These are phyloP conservation scores for Clitarchus hookeri DNA, from an alignment of 2,888 invertebrate genomes.

Conservation along the genomic window DNA sequence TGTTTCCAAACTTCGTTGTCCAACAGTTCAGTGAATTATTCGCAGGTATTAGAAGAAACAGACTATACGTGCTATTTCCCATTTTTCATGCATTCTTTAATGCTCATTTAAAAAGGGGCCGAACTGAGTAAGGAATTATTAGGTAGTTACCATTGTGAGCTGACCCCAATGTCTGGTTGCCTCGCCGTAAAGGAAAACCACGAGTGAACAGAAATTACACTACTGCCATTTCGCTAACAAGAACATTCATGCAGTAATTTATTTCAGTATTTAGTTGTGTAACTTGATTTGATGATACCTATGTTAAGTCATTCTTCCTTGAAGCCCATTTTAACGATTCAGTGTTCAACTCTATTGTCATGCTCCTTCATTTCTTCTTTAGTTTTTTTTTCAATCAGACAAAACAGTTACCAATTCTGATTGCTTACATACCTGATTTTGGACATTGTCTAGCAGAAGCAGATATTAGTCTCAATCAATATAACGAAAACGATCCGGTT, in stretches of 20 bases:
- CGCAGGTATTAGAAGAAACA: not conserved
- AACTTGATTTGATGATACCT: not conserved
- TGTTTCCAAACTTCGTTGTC: not conserved
- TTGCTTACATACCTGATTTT: not conserved
- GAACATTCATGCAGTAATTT: not conserved
- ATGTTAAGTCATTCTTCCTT: not conserved
- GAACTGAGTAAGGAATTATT: not conserved
- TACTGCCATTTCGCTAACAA: not conserved
- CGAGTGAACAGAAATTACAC: not conserved
- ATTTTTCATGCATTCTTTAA: constrained; percentile 11
- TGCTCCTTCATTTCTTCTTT: not conserved
- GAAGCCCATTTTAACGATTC: not conserved
- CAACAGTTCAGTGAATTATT: constrained; percentile 17
- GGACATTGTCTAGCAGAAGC: not conserved
- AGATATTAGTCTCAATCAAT: not conserved
- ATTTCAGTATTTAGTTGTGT: not conserved
- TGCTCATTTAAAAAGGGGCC: not conserved
- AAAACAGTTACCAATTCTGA: not conserved
- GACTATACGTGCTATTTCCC: not conserved
- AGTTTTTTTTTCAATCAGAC: not conserved
- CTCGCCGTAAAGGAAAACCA: not conserved
- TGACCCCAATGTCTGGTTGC: not conserved
- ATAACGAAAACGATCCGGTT: not conserved
- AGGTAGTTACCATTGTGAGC: not conserved
- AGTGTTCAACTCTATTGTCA: constrained; percentile 5